phyloP scores from a whole-genome alignment of 2,113 vertebrate genomes.

The Salvelinus sp. region DNA sequence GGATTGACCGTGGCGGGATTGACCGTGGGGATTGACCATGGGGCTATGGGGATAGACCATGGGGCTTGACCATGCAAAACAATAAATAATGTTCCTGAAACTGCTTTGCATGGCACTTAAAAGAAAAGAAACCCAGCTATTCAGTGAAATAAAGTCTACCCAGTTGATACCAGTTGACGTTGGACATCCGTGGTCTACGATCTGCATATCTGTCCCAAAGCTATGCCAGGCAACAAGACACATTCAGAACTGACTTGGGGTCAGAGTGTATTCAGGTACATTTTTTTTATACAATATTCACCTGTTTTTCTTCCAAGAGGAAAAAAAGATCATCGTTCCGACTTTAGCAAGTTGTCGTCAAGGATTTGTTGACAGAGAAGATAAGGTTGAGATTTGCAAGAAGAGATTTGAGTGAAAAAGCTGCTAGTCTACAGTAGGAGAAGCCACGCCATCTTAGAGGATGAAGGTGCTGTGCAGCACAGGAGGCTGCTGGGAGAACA shows the following conservation, averaged over 20 bases:
- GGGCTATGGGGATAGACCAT: conserved; percentile 1
- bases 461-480: conserved; percentile 42
- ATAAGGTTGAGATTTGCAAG: conserved; percentile 58
- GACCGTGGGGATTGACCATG: no score
- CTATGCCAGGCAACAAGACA: conserved; percentile 24
- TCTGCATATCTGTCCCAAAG: conserved; percentile 9
- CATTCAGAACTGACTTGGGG: conserved; percentile 10
- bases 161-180: conserved; percentile 26
- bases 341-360: conserved; percentile 22
- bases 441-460: conserved; percentile 47
- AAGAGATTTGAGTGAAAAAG: conserved; percentile 59
- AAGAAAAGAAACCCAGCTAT: conserved; percentile 31
- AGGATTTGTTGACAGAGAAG: conserved; percentile 33
- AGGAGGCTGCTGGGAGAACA: no score
- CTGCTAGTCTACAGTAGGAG: conserved; percentile 44
- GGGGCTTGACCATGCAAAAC: conserved; percentile 77
- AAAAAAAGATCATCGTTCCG: conserved; percentile 12
- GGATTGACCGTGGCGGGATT: no score
- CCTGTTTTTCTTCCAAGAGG: conserved; percentile 11
- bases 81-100: conserved; percentile 68
- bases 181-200: conserved; percentile 39
- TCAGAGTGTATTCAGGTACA: conserved; percentile 19
- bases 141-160: conserved; percentile 32
- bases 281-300: conserved; percentile 32
- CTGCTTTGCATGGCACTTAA: conserved; percentile 49